phyloP scores from a whole-genome alignment of 2,888 invertebrate species.

The Miltochrista miniata region DNA sequence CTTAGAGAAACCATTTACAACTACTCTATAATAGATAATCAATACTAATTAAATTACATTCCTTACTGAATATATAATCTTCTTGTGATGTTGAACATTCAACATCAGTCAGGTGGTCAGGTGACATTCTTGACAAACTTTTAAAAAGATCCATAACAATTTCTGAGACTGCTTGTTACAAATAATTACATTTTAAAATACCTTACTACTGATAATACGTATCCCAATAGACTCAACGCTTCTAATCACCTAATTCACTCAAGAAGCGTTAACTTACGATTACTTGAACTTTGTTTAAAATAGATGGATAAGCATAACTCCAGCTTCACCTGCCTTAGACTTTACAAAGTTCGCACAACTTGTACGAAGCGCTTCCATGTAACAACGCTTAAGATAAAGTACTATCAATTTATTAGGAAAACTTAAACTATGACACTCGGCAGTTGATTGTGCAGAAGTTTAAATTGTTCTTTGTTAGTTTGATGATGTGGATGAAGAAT shows the following conservation, averaged over 20 bases:
- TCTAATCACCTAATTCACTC: constrained; percentile 3
- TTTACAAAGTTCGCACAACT: constrained; percentile 40
- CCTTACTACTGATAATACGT: not conserved
- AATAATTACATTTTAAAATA: not conserved
- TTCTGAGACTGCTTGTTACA: too few relatives aligned
- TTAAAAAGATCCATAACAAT: too few relatives aligned
- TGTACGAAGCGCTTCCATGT: constrained; percentile 31
- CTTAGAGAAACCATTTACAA: too few relatives aligned
- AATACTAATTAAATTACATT: too few relatives aligned
- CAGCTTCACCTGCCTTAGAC: constrained; percentile 36
- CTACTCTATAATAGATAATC: too few relatives aligned
- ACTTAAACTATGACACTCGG: constrained; percentile 49
- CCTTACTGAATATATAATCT: too few relatives aligned
- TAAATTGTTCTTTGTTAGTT: constrained; percentile 33
- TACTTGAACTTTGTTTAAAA: constrained; percentile 25
- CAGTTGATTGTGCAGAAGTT: constrained; percentile 32
- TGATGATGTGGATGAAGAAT: constrained; percentile 17
- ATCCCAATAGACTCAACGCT: too few relatives aligned
- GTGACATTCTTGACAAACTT: too few relatives aligned
- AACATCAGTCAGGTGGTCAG: too few relatives aligned
- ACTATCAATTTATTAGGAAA: constrained; percentile 63
- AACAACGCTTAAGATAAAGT: constrained; percentile 55
- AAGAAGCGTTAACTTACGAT: constrained; percentile 20
- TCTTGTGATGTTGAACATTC: too few relatives aligned
- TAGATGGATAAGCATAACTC: constrained; percentile 39